Base-by-base conservation (phyloP, 2,797 vertebrate genomes). In the Poeciliopsis gracilis region DNA sequence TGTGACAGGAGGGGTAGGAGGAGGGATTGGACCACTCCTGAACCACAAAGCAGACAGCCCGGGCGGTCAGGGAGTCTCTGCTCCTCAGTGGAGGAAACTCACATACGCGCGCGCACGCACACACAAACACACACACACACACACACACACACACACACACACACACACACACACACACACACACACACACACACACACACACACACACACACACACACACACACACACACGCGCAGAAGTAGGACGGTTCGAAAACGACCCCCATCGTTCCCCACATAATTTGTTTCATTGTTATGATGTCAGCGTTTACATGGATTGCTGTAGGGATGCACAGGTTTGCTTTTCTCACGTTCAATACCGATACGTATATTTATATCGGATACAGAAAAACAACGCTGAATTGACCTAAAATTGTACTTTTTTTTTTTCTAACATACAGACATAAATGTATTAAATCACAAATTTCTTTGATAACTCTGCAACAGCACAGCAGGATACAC, bases 1-100 rank as follows among this genome's bases (percentile, higher is more conserved):
- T 94, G 94, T 86, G 86, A 77, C 78, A 81, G 78, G 78, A 89
- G 83, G 77, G 79, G 87, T 79, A 88, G 85, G 77, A 88, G 85
- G 77, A 88, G 77, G 82, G 78, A 88, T 82, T 77, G 86, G 88
- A 87, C 81, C 86, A 82, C 82, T 86, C 82, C 77, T 87, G 84
- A 87, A 43, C 45, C 53, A 87, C 83, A 82, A 79, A 88, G 75
- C 85, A 87, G 84, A 78, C 76, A 76, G 80, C 13, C 81, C 67
- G 36, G 7, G 38, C 72, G 66, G 73, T n/a, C 79, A 59, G 88
- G 89, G 89, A 91, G 89, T 91, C 90, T 89, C 85, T 88, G 75
- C 78, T 79, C 72, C 73, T 70, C 77, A 46, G n/a, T 66, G 46
- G 74, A 78, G 38, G 82, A 84, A 73, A 59, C 78, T 55, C 79